A percentile compares a stretch with the other conserved stretches of the same genome.
phyloP scores from a whole-genome alignment of 1,140 invertebrate species.

The Macrostomum lignano region DNA sequence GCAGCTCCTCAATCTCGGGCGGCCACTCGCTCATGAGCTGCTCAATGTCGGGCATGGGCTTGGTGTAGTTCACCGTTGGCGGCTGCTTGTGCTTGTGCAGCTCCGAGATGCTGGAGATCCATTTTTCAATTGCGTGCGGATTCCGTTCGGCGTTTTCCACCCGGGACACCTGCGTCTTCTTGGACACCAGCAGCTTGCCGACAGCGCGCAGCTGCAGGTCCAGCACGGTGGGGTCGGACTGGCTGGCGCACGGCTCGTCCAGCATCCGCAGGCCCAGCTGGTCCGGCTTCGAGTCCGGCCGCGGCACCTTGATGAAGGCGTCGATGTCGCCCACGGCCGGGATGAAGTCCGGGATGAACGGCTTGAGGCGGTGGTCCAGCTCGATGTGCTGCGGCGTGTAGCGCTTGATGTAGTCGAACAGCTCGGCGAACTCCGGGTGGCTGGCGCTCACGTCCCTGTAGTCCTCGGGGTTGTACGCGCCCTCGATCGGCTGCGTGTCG shows the following conservation, averaged over 20 bases:
- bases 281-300: constrained; percentile 43
- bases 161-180: constrained; percentile 44
- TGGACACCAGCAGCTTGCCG: constrained; percentile 36
- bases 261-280: constrained; percentile 51
- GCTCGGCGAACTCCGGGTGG: too few species aligned
- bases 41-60: constrained; percentile 76
- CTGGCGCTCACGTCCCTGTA: too few species aligned
- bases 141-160: constrained; percentile 56
- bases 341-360: constrained; percentile 82
- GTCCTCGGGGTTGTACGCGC: too few species aligned
- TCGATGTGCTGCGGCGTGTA: constrained; percentile 71
- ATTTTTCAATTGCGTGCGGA: constrained; percentile 55
- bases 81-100: constrained; percentile 54
- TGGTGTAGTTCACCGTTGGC: constrained; percentile 48
- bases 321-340: constrained; percentile 91
- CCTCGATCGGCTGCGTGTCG: too few species aligned
- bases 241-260: constrained; percentile 71
- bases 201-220: constrained; percentile 65
- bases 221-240: constrained; percentile 72
- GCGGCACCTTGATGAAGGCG: constrained; percentile 65
- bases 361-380: constrained; percentile 56
- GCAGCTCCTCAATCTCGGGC: constrained; percentile 44
- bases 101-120: constrained; percentile 68
- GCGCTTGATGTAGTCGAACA: too few species aligned
- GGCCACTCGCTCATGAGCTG: constrained; percentile 77